Conservation (phyloP, 2,888 invertebrate species). For the Drosophila picticornis region DNA sequence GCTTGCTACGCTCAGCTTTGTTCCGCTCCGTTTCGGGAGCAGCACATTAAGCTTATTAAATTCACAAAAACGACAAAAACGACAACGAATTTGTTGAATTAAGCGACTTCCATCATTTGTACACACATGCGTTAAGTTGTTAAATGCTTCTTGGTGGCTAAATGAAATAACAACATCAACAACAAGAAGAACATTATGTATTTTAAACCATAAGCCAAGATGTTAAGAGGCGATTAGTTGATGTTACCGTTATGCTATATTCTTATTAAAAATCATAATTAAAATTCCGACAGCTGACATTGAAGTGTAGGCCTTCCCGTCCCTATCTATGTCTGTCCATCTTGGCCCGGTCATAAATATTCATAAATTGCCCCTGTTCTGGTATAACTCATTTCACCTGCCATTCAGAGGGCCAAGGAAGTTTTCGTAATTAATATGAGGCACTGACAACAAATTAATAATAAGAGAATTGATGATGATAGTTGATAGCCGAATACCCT, state of each 20-base stretch:
- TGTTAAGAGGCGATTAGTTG: slow-evolving; percentile 69
- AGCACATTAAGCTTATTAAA: slow-evolving; percentile 79
- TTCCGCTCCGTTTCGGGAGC: slow-evolving; percentile 46
- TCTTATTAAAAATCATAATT: slow-evolving; percentile 78
- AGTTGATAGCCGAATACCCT: slow-evolving; percentile 45
- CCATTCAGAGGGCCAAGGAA: slow-evolving; percentile 36
- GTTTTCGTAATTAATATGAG: slow-evolving; percentile 63
- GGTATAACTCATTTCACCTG: slow-evolving; percentile 76
- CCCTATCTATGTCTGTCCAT: slow-evolving; percentile 28
- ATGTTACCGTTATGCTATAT: slow-evolving; percentile 58
- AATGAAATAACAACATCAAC: slow-evolving; percentile 26
- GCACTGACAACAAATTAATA: slow-evolving; percentile 71
- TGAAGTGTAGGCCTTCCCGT: slow-evolving; percentile 11
- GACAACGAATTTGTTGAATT: slow-evolving; percentile 32
- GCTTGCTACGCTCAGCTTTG: slow-evolving; percentile 31
- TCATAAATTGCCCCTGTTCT: slow-evolving; percentile 63
- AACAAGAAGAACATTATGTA: slow-evolving; percentile 19
- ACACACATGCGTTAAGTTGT: slow-evolving; percentile 77
- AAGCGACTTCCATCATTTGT: slow-evolving; percentile 56
- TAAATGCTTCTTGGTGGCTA: slow-evolving; percentile 55
- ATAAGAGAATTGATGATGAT: slow-evolving; percentile 45
- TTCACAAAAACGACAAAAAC: slow-evolving; percentile 53
- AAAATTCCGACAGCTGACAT: slow-evolving; percentile 31
- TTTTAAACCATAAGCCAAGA: slow-evolving; percentile 63
- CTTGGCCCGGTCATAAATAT: slow-evolving; percentile 67